Base-by-base conservation (phyloP, 1,140 invertebrate species). In the Uloborus diversus region DNA sequence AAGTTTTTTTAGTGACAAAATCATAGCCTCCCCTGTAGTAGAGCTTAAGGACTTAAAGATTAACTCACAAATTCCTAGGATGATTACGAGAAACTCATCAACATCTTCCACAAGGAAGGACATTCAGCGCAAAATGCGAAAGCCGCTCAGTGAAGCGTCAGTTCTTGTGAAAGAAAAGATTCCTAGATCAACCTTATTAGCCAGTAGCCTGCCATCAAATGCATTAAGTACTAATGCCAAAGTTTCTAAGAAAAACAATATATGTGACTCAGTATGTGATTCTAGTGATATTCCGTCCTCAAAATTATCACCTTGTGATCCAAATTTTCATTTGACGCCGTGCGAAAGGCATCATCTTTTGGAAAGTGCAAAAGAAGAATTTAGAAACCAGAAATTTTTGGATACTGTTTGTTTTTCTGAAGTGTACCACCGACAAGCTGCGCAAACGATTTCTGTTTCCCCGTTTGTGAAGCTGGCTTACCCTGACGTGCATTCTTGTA, bases 391-490 rank as follows among this genome's bases (percentile, higher is more conserved):
- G 25, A 68, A 61, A 20, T 69, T 69, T 49, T 30, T 69, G 20
- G 76, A 68, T 27, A 79, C n/a, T 51, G 51, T 88, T 14, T 91
- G 91, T 14, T 88, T 61, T 25, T 42, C 57, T 57, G 65, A 70
- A 28, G 32, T 80, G 4, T 82, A 81, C 32, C 28, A 49, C 37
- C 66, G 65, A 28, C 68, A 73, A 1, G 17, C 82, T 56, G 14
- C 42, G 25, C 32, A 71, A 37, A 87, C 91, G 1, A 89, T 86
- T 68, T 91, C 90, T 82, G 88, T 93, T 4, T 89, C 91, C 56
- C 89, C 89, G 11, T 93, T 93, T 85, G 90, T 92, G 0, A 93
- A 94, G 86, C 90, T 93, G 3, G 91, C 92, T 1, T 93, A 92
- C 86, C 92, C 93, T 30, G 93, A 94, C 83, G 86, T 93, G 84